Evolutionary conservation across 2,888 invertebrate species (phyloP).

Genomic region (Baccha elongata): DNA sequence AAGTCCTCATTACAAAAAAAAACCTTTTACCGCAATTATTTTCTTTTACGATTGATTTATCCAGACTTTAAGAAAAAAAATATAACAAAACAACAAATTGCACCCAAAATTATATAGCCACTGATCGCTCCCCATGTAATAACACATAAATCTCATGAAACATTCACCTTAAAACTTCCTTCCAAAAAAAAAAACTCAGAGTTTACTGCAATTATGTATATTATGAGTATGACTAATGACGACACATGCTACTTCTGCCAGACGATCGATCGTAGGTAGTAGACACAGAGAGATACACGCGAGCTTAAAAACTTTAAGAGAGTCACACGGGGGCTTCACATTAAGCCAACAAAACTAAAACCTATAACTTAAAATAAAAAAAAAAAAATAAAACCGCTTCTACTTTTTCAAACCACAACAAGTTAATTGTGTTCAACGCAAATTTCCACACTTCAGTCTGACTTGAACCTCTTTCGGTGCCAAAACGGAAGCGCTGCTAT

Average conservation of each 20-base stretch:
- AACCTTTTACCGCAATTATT: too few species aligned
- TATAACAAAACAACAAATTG: too few species aligned
- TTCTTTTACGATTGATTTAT: too few species aligned
- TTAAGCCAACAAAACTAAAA: conserved; percentile 31
- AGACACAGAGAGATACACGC: background rate
- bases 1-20: too few species aligned
- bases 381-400: conserved; percentile 34
- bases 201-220: conserved; percentile 13
- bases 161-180: background rate
- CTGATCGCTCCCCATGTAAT: conserved; percentile 29
- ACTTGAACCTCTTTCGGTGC: conserved; percentile 66
- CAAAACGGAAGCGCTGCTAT: conserved; percentile 63
- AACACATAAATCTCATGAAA: background rate
- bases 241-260: conserved; percentile 45
- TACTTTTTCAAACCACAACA: conserved; percentile 33
- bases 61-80: too few species aligned
- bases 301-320: conserved; percentile 20
- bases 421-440: conserved; percentile 65
- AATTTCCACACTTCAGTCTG: conserved; percentile 69
- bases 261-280: background rate
- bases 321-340: conserved; percentile 1
- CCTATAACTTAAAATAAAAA: conserved; percentile 11
- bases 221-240: conserved; percentile 70
- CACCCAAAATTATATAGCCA: too few species aligned
- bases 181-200: background rate